Evolutionary conservation across 2,888 invertebrate genomes (phyloP).

Genomic region (Minunthozetes semirufus): DNA sequence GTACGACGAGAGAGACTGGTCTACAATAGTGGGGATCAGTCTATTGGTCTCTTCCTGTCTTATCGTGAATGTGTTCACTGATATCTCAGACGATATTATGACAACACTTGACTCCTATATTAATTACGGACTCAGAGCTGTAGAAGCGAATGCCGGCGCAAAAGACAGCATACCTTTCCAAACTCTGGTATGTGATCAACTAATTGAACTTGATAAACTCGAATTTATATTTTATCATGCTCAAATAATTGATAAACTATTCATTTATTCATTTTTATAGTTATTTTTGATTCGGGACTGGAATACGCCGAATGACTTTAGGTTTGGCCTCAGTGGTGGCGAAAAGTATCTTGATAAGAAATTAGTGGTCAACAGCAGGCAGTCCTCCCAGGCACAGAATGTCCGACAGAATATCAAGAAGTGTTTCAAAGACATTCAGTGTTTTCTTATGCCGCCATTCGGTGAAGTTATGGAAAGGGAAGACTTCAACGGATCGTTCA

Average conservation of each 20-base stretch:
- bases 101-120: neutral
- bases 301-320: neutral
- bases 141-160: neutral
- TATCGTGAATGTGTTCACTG: neutral
- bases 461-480: neutral
- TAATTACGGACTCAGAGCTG: neutral
- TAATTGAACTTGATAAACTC: neutral
- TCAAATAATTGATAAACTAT: neutral
- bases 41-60: neutral
- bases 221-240: neutral
- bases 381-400: neutral
- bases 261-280: neutral
- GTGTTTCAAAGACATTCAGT: neutral
- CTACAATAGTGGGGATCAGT: neutral
- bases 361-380: neutral
- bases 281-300: slow-evolving; percentile 7
- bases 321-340: neutral
- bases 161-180: neutral
- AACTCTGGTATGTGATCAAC: neutral
- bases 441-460: neutral
- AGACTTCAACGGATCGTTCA: neutral
- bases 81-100: neutral
- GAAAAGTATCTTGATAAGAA: neutral
- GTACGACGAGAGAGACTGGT: neutral
- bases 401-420: neutral